These are phyloP conservation scores for Spicauda simplicius DNA, from an alignment of 2,888 invertebrate genomes.

Conservation along the genomic window DNA sequence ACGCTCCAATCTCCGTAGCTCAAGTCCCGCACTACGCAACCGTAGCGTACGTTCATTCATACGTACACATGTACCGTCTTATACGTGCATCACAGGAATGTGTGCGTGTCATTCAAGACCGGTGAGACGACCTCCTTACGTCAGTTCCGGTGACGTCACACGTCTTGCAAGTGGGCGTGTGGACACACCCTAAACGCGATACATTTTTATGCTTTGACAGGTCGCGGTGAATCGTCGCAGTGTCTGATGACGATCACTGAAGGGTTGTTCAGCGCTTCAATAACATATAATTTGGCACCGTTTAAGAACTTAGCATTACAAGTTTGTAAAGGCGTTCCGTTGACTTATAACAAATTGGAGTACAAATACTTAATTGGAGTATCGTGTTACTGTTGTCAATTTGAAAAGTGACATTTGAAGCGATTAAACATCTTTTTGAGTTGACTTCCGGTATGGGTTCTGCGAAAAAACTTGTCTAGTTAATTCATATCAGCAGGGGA, in stretches of 20 bases:
- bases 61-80: constrained; percentile 49
- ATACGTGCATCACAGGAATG: constrained; percentile 47
- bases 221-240: constrained; percentile 49
- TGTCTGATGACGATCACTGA: constrained; percentile 55
- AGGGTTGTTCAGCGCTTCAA: constrained; percentile 58
- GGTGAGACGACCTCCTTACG: constrained; percentile 64
- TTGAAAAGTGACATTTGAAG: constrained; percentile 11
- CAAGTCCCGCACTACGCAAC: constrained; percentile 57
- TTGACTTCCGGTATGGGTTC: constrained; percentile 45
- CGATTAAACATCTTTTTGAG: constrained; percentile 30
- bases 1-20: constrained; percentile 67
- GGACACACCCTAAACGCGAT: constrained; percentile 61
- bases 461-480: constrained; percentile 51
- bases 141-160: constrained; percentile 76
- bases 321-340: constrained; percentile 38
- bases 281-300: constrained; percentile 59
- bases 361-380: constrained; percentile 14
- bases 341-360: constrained; percentile 2
- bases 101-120: constrained; percentile 78
- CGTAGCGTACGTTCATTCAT: constrained; percentile 73
- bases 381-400: constrained; percentile 10
- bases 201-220: constrained; percentile 67
- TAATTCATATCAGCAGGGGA: constrained; percentile 63
- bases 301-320: constrained; percentile 41
- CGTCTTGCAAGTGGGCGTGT: constrained; percentile 77